Evolutionary conservation across 1,140 invertebrate genomes (phyloP).

Genomic region (Eufriesea mexicana): DNA sequence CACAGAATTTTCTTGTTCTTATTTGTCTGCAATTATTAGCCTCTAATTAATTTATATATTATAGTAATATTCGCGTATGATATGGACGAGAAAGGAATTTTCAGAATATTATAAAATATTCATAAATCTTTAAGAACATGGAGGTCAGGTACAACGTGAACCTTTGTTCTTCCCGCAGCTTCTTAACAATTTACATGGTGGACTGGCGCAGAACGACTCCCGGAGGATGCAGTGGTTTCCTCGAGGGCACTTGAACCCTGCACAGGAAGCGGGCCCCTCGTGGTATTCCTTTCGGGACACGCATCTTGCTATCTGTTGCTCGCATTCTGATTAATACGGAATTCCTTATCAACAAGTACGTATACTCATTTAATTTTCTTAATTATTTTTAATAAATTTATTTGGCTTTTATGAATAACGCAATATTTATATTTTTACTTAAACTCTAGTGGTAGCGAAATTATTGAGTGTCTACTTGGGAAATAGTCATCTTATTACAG

Average conservation of each 20-base stretch:
- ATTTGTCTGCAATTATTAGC: too few relatives aligned
- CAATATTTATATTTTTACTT: too few relatives aligned
- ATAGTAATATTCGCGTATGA: too few relatives aligned
- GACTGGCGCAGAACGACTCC: constrained; percentile 65
- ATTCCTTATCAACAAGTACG: not conserved
- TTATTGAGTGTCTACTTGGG: too few relatives aligned
- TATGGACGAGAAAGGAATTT: too few relatives aligned
- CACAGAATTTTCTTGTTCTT: too few relatives aligned
- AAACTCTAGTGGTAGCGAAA: too few relatives aligned
- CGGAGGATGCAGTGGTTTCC: constrained; percentile 71
- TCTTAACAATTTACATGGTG: constrained; percentile 73
- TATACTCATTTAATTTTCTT: too few relatives aligned
- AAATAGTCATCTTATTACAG: too few relatives aligned
- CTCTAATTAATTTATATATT: too few relatives aligned
- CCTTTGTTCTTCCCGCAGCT: constrained; percentile 68
- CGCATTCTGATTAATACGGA: constrained; percentile 57
- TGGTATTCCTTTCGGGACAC: constrained; percentile 66
- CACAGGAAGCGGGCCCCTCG: constrained; percentile 68
- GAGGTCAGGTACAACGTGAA: not conserved
- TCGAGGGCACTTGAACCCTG: constrained; percentile 64
- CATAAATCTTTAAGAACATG: not conserved
- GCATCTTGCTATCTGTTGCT: constrained; percentile 69
- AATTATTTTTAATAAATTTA: too few relatives aligned
- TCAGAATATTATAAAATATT: not conserved
- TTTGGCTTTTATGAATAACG: too few relatives aligned